Conservation (phyloP, 2,113 vertebrate species). For the Macaca fascicularis region DNA sequence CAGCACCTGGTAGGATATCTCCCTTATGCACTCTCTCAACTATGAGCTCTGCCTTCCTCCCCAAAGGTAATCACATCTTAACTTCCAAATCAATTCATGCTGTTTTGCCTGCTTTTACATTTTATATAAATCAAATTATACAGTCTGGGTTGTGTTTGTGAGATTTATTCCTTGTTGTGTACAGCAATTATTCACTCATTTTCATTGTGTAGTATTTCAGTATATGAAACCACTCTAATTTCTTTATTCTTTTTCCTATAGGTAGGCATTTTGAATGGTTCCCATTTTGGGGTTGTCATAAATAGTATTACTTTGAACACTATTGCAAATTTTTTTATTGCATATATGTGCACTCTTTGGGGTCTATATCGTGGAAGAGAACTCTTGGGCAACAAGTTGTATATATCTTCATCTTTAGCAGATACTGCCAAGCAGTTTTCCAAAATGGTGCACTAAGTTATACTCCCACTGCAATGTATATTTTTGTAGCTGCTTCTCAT, state of each 20-base stretch:
- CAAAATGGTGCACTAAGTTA: background rate
- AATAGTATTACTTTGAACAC: background rate
- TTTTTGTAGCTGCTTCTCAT: background rate
- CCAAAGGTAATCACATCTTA: background rate
- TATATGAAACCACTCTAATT: background rate
- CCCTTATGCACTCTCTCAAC: accelerated
- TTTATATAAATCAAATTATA: background rate
- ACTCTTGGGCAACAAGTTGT: background rate
- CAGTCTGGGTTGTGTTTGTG: background rate
- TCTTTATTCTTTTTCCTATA: background rate
- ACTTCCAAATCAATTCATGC: background rate
- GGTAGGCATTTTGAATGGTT: background rate
- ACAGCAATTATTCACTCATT: background rate
- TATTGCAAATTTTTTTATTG: background rate
- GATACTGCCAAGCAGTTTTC: background rate
- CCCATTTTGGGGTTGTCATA: background rate
- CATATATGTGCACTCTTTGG: background rate
- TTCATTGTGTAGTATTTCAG: background rate
- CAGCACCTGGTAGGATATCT: background rate
- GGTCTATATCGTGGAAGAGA: background rate
- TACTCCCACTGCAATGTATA: background rate
- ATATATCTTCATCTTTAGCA: background rate
- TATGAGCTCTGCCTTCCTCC: background rate
- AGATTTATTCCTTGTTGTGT: background rate
- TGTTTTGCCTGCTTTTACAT: background rate